Evolutionary conservation across 2,888 invertebrate species (phyloP), one percentile per base, ranked within the genome.

Genomic region (Labia minor): DNA sequence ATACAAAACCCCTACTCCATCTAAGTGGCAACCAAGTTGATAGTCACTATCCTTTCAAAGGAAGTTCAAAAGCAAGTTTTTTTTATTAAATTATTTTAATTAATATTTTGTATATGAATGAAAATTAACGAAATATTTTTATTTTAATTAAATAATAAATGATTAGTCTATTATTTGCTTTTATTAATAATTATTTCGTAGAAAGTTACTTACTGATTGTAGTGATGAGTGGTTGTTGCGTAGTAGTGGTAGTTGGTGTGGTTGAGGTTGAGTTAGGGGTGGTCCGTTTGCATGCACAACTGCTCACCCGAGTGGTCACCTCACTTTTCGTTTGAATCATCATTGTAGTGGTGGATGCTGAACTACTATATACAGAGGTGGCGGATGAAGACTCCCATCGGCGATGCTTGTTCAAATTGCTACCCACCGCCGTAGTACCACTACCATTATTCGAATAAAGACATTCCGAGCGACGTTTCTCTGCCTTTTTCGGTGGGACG

Each of bases 171-270:
- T n/a, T n/a, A n/a, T n/a, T n/a, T n/a, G n/a, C n/a, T n/a, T n/a
- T n/a, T n/a, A n/a, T n/a, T n/a, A n/a, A n/a, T n/a, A n/a, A n/a
- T n/a, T n/a, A n/a, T n/a, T n/a, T n/a, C n/a, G n/a, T n/a, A n/a
- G n/a, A n/a, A n/a, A n/a, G n/a, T n/a, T 61, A 67, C 68, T 68
- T 61, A 68, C 68, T 65, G 19, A 72, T 77, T 75, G 74, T 76
- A 76, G 71, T 76, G 73, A 74, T 77, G 76, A 73, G 76, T 76
- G 68, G 76, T n/a, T n/a, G n/a, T n/a, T n/a, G n/a, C 74, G 65
- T 76, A 72, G 63, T 73, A 74, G 37, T 76, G 73, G 68, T 76
- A 75, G 67, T 76, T 74, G 65, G 76, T 76, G 67, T 76, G 75
- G 67, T 75, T n/a, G n/a, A n/a, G 75, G 16, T 75, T 75, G 70